Evolutionary conservation across 2,888 invertebrate genomes (phyloP).

Genomic region (Orthosia incerta): DNA sequence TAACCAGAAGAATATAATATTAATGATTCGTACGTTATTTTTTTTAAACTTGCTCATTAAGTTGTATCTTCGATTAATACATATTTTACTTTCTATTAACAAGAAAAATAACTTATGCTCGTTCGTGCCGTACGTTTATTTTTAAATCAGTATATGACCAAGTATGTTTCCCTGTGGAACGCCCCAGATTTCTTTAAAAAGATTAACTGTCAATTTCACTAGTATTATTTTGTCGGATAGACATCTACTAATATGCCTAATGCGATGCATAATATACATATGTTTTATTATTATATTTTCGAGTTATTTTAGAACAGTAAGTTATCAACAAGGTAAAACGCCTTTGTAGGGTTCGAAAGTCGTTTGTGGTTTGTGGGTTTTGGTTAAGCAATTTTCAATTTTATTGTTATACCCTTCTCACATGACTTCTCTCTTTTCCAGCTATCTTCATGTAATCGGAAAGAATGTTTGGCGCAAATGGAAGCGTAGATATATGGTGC

Average conservation of each 20-base stretch:
- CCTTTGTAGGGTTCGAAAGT: neutral
- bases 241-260: neutral
- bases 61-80: no score
- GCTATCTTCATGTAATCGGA: constrained; percentile 97
- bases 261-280: neutral
- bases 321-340: constrained; percentile 10
- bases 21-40: no score
- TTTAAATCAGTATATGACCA: neutral
- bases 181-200: neutral
- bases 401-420: neutral
- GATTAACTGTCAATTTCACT: neutral
- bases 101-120: no score
- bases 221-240: neutral
- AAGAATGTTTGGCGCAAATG: constrained; percentile 99
- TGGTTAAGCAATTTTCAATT: neutral
- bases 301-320: neutral
- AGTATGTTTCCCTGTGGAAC: constrained; percentile 9
- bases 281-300: neutral
- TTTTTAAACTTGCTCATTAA: no score
- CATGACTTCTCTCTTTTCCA: constrained; percentile 72
- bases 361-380: no score
- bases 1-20: no score
- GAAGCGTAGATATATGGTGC: constrained; percentile 99
- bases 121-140: no score
- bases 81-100: no score